Base-by-base conservation (phyloP, 2,113 vertebrate species). In the Hippocampus mohnikei region DNA sequence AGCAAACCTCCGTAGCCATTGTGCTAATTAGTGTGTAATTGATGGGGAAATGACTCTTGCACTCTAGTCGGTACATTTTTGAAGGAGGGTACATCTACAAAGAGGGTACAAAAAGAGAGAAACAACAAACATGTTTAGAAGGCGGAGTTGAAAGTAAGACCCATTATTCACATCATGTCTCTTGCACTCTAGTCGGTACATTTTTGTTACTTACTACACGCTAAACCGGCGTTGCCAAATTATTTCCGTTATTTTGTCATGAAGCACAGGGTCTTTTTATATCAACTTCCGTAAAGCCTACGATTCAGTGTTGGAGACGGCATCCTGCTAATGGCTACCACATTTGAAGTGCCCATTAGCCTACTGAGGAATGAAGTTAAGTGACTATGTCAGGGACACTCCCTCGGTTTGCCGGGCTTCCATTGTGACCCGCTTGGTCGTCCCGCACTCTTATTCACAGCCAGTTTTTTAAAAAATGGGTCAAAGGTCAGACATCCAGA, bases 401-500 rank as follows among this genome's bases (percentile, higher is more conserved):
- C 88, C 89, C 88, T 88, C 78, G 21, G 84, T 90, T 89, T 74
- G 80, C 86, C 40, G 76, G 88, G 87, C 82, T 65, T 87, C 92
- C 69, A 91, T 90, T 91, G 90, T 92, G 90, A 91, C 90, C 87
- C n/a, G 82, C 61, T 75, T 73, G 85, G 81, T 91, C 76, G 70
- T 76, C 84, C 84, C 69, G 82, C 86, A 83, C 86, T 86, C 83
- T 87, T 84, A 92, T 93, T 93, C 90, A 92, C 77, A 86, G 83
- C 82, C 75, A 42, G 85, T 75, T 83, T 27, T 27, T 27, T 27
- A 88, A 87, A 90, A 91, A 91, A 65, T 84, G 73, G 90, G 93
- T 93, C 91, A 93, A 91, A 93, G 93, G 92, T 92, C 90, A 91
- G 87, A 89, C 88, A 87, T 90, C 89, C 91, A 91, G 88, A 90